Evolutionary conservation across 2,888 invertebrate genomes (phyloP), one percentile per base, ranked within the genome.

Genomic region (Trichogramma evanescens): DNA sequence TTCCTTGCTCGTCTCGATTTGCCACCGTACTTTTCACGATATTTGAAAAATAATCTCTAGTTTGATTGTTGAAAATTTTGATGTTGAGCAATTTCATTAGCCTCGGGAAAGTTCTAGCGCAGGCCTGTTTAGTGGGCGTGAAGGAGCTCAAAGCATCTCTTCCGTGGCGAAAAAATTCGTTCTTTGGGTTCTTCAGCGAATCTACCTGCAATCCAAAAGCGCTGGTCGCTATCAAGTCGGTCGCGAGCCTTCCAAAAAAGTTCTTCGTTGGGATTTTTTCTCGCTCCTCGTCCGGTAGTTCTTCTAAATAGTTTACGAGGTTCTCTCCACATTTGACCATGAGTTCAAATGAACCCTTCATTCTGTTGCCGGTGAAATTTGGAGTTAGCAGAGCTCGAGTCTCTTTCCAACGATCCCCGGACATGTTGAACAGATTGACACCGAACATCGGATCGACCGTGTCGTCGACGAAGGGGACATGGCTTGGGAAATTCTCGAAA

Each of bases 311-410:
- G 7, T 70, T 60, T 5, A 66, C 65, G 52, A 75, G 72, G 43
- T 70, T 70, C 43, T 60, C 64, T 4, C 72, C 74, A 39, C 73
- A 74, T 39, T 72, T 74, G 0, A 66, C 65, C 62, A 83, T 81
- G 53, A 82, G 74, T 0, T 79, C 78, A 67, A 82, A 74, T 80
- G 83, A 82, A 5, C 72, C 70, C 48, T 80, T 79, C 81, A 84
- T 82, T 69, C 83, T 26, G 26, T 26, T 26, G 26, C 26, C 26
- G 26, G 26, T 26, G 26, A 26, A 26, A 26, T 1, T 26, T 84
- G 58, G 83, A 54, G 81, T 82, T 8, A 83, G 66, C 0, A 81
- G 78, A 0, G 75, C 72, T 10, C 84, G 70, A 78, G 82, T 80
- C 8, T 80, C 76, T 0, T 80, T 77, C 83, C 83, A 83, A 70